Conservation (phyloP, 2,888 invertebrate species). For the Sisyra terminalis region DNA sequence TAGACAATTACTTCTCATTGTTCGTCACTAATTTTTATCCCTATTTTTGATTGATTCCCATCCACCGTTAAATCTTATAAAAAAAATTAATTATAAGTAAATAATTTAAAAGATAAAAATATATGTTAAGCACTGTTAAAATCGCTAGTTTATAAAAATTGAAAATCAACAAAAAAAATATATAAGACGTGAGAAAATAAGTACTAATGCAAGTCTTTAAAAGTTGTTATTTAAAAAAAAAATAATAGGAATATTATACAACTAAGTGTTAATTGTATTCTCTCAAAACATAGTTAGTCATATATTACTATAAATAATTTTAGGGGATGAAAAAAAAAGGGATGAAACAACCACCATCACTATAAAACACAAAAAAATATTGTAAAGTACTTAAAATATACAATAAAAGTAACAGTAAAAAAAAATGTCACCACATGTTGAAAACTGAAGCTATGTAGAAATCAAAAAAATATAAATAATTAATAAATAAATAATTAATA, state of each 20-base stretch:
- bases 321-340: slow-evolving; percentile 8
- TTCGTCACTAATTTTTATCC: too few species aligned
- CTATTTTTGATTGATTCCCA: too few species aligned
- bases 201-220: slow-evolving; percentile 17
- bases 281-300: slow-evolving; percentile 35
- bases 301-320: slow-evolving; percentile 25
- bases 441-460: background rate
- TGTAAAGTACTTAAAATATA: slow-evolving; percentile 14
- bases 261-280: slow-evolving; percentile 29
- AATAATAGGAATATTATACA: slow-evolving; percentile 21
- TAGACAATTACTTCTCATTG: too few species aligned
- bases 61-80: too few species aligned
- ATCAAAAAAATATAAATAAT: slow-evolving; percentile 1
- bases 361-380: slow-evolving; percentile 9
- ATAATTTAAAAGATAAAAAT: background rate
- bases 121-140: slow-evolving; percentile 21
- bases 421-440: background rate
- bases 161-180: too few species aligned
- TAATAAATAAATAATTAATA: background rate
- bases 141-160: slow-evolving; percentile 21
- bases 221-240: slow-evolving; percentile 21
- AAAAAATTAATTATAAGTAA: too few species aligned
- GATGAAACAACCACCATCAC: slow-evolving; percentile 2
- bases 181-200: slow-evolving; percentile 18
- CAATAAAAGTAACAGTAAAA: slow-evolving; percentile 7